Evolutionary conservation across 2,797 vertebrate species (phyloP).

Genomic region (Halcyon smyrnensis): DNA sequence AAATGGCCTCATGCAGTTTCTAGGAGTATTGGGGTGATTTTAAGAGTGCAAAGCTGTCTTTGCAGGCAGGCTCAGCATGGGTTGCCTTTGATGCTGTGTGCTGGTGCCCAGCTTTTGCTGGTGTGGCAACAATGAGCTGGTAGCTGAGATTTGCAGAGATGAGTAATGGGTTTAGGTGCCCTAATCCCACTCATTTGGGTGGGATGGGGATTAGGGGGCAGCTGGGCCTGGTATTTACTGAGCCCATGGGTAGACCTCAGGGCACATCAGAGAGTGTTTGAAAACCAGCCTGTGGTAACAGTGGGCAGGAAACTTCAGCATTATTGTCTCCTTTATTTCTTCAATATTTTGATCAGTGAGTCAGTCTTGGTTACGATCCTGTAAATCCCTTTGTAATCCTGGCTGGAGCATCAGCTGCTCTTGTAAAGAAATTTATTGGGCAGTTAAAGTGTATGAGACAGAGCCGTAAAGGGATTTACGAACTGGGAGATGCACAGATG

Average conservation of each 20-base stretch:
- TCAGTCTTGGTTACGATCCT: conserved; percentile 43
- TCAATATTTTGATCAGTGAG: conserved; percentile 62
- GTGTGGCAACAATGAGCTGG: accelerated
- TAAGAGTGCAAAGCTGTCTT: neutral
- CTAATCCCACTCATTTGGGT: neutral
- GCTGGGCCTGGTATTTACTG: neutral
- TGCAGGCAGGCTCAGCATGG: accelerated
- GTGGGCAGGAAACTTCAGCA: neutral
- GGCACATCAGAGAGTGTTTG: neutral
- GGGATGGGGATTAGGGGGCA: neutral
- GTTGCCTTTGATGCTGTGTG: neutral
- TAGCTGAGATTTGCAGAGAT: neutral
- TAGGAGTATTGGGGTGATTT: neutral
- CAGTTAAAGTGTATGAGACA: conserved; percentile 63
- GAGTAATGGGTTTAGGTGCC: neutral
- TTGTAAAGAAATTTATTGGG: conserved; percentile 68
- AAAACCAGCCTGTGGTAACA: neutral
- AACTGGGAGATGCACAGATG: conserved; percentile 65
- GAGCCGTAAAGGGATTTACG: conserved; percentile 68
- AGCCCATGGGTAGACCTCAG: accelerated
- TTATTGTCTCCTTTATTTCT: conserved; percentile 35
- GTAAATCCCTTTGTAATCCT: conserved; percentile 70
- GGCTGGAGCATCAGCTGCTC: conserved; percentile 52
- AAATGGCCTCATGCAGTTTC: neutral
- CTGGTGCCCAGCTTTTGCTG: accelerated